phyloP scores from a whole-genome alignment of 2,888 invertebrate genomes.

The Ceratothoa steindachneri region DNA sequence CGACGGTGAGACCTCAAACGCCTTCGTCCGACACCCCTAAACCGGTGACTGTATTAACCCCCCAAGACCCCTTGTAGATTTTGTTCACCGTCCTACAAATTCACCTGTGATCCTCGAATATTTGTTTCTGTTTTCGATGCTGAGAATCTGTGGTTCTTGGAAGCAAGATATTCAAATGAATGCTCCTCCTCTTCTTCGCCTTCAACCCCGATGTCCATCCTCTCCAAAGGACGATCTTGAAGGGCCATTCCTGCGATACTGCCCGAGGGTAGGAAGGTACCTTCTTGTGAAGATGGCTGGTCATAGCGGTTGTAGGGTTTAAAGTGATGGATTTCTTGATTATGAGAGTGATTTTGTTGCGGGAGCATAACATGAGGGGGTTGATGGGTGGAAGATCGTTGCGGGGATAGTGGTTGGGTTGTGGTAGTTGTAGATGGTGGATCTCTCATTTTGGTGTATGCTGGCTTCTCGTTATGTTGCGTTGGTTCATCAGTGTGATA shows the following conservation, averaged over 20 bases:
- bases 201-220: too few species aligned
- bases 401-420: background rate
- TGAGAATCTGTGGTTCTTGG: too few species aligned
- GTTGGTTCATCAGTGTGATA: background rate
- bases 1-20: too few species aligned
- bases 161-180: too few species aligned
- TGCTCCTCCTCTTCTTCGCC: too few species aligned
- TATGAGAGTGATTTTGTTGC: background rate
- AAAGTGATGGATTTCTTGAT: background rate
- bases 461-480: background rate
- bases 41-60: too few species aligned
- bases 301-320: slow-evolving; percentile 33
- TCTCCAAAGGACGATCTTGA: slow-evolving; percentile 23
- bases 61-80: too few species aligned
- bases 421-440: background rate
- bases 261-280: slow-evolving; percentile 6
- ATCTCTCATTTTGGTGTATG: background rate
- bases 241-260: slow-evolving; percentile 37
- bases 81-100: too few species aligned
- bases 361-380: background rate
- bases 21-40: too few species aligned
- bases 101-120: too few species aligned
- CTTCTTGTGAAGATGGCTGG: slow-evolving; percentile 16
- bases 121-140: background rate
- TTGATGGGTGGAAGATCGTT: too few species aligned